Conservation (phyloP, 2,113 vertebrate species). For the Dolichotis patagonum region DNA sequence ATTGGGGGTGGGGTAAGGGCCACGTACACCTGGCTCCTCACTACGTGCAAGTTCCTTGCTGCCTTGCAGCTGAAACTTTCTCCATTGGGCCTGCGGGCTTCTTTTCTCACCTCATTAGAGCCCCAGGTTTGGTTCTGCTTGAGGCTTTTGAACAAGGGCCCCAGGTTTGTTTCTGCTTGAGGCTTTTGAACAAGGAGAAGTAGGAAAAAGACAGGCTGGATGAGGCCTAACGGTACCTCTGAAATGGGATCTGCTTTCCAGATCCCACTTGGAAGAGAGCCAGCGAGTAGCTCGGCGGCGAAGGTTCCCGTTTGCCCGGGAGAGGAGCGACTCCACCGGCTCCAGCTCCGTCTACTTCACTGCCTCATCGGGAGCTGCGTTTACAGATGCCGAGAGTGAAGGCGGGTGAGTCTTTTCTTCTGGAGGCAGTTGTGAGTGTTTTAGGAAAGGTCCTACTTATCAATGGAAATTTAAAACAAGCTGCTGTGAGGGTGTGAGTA, state of each 20-base stretch:
- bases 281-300: constrained; percentile 88
- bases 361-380: constrained; percentile 87
- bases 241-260: constrained; percentile 74
- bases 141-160: not conserved
- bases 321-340: constrained; percentile 92
- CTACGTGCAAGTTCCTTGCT: not conserved
- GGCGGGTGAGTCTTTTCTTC: constrained; percentile 89
- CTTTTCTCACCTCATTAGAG: not conserved
- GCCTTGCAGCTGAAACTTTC: not conserved
- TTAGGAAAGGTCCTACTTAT: not conserved
- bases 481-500: not conserved
- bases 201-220: not conserved
- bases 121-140: not conserved
- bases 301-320: constrained; percentile 86
- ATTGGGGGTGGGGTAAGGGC: not conserved
- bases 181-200: not conserved
- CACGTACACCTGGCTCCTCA: not conserved
- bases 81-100: not conserved
- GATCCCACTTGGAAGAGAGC: constrained; percentile 92
- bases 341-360: constrained; percentile 98
- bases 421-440: fast-evolving
- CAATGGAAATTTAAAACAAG: not conserved
- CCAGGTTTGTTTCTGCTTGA: not conserved
- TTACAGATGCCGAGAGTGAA: constrained; percentile 92
- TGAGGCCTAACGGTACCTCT: not conserved